phyloP scores from a whole-genome alignment of 2,113 vertebrate species.

The Apodemus sylvaticus region DNA sequence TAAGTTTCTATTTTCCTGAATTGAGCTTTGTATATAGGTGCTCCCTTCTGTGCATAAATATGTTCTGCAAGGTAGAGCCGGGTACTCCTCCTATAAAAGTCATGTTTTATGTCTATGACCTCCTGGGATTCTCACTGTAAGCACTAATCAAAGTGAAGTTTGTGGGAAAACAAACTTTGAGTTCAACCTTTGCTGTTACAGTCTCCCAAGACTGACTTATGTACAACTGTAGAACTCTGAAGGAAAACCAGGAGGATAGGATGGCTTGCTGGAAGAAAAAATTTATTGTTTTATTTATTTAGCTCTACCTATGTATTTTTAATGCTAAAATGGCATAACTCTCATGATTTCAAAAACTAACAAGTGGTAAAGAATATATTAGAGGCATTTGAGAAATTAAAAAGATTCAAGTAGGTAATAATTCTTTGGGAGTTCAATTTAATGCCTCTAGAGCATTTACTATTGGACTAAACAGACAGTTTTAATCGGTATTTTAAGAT shows the following conservation, averaged over 20 bases:
- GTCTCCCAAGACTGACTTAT: neutral
- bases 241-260: neutral
- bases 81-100: neutral
- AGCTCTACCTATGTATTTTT: conserved; percentile 10
- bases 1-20: neutral
- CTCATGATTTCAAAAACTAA: conserved; percentile 56
- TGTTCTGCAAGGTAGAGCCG: neutral
- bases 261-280: conserved; percentile 8
- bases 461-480: conserved; percentile 44
- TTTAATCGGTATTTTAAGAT: conserved; percentile 70
- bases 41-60: neutral
- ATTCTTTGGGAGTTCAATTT: conserved; percentile 62
- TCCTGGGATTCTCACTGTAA: conserved; percentile 23
- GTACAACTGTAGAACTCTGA: neutral
- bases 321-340: conserved; percentile 37
- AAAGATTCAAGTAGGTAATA: conserved; percentile 64
- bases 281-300: conserved; percentile 62
- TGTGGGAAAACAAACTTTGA: neutral
- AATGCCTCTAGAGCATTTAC: conserved; percentile 59
- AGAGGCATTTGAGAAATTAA: conserved; percentile 68
- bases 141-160: neutral
- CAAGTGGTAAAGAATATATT: conserved; percentile 59
- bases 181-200: neutral
- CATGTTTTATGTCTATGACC: neutral
- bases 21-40: neutral